These are phyloP conservation scores for Rhamphomyia laevipes DNA, from an alignment of 2,888 invertebrate species.

Conservation along the genomic window DNA sequence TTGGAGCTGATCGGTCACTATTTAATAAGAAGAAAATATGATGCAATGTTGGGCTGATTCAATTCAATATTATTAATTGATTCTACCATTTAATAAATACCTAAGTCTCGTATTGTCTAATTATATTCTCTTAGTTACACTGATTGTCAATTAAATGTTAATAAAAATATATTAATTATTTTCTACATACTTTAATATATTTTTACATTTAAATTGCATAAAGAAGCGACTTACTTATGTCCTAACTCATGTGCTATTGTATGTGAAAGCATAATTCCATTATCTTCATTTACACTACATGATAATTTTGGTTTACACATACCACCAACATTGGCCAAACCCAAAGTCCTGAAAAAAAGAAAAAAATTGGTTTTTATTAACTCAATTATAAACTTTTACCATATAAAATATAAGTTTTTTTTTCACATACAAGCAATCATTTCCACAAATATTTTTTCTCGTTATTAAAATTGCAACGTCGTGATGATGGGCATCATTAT, in stretches of 20 bases:
- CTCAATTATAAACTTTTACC: background rate
- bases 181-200: too few relatives aligned
- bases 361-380: background rate
- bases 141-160: too few relatives aligned
- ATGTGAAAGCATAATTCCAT: constrained; percentile 76
- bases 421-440: constrained; percentile 32
- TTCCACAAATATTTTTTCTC: constrained; percentile 57
- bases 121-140: too few relatives aligned
- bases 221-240: constrained; percentile 86
- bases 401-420: background rate
- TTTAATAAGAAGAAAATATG: too few relatives aligned
- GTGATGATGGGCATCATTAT: constrained; percentile 76
- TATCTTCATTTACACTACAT: constrained; percentile 85
- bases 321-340: constrained; percentile 79
- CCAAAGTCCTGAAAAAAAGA: constrained; percentile 52
- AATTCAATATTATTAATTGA: too few relatives aligned
- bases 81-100: too few relatives aligned
- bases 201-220: constrained; percentile 9
- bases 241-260: constrained; percentile 86
- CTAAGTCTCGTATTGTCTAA: too few relatives aligned
- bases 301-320: constrained; percentile 77
- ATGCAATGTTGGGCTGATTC: too few relatives aligned
- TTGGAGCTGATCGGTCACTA: too few relatives aligned
- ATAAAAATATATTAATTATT: too few relatives aligned
- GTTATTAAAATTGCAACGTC: constrained; percentile 83